Base-by-base conservation (phyloP, 1,140 invertebrate genomes). In the Dufourea novaeangliae region DNA sequence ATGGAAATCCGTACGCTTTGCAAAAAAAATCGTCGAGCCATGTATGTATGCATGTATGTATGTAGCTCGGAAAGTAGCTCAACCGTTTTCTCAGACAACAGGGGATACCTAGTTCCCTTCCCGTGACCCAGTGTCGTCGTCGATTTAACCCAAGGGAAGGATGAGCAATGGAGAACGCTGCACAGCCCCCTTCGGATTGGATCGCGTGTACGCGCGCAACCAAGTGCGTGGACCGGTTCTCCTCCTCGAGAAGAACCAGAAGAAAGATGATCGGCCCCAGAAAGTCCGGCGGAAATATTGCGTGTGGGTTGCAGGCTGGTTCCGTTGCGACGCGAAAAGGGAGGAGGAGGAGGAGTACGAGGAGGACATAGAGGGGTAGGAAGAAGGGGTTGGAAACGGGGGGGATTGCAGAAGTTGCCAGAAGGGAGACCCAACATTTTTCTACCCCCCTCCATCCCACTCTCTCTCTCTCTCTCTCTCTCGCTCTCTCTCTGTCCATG, bases 371-470 rank as follows among this genome's bases (percentile, higher is more conserved):
- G 41, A 12, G 41, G 41, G 14, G 41, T 12, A 0, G 11, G 20
- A 11, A 14, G 41, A 20, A n/a, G n/a, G 66, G n/a, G n/a, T n/a
- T 27, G 54, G 46, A 12, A n/a, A n/a, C n/a, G 27, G 17, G 32
- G n/a, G 37, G 69, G 46, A 27, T 52, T 29, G 22, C 52, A 61
- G 62, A 70, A 72, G 63, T 54, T 70, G 68, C 76, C 66, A 32
- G 62, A 46, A 50, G 52, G 77, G 75, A 79, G 76, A 64, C 75
- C 27, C 59, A 85, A 86, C 83, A 84, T 88, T 88, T 88, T 85
- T 84, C 83, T 80, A 86, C 68, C 83, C 74, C 66, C 79, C 82
- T 81, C 82, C 63, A 57, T 64, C 82, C 34, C n/a, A n/a, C n/a
- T n/a, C n/a, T n/a, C n/a, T n/a, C n/a, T n/a, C n/a, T n/a, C n/a